A percentile compares a stretch with the other conserved stretches of the same genome.
Evolutionary conservation across 2,797 vertebrate species (phyloP).

Genomic region (Gymnocypris eckloni): DNA sequence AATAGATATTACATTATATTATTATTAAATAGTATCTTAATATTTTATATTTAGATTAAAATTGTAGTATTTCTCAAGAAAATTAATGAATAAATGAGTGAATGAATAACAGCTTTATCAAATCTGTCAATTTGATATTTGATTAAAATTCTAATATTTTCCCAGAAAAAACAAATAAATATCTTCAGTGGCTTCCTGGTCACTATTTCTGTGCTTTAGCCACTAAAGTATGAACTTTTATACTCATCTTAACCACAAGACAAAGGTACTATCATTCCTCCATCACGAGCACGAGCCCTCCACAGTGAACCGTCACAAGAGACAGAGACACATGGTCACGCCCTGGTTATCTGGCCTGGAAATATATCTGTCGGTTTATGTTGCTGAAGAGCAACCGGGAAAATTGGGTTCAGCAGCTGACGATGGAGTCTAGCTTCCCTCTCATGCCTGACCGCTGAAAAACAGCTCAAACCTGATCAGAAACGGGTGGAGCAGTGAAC

Average conservation of each 20-base stretch:
- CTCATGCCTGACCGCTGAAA: neutral
- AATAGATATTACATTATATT: neutral
- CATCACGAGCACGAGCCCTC: neutral
- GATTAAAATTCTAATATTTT: no score
- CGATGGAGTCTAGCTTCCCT: neutral
- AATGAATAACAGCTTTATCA: neutral
- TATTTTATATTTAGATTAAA: neutral
- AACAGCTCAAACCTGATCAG: neutral
- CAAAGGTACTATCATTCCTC: neutral
- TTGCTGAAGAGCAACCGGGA: neutral
- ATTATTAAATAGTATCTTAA: neutral
- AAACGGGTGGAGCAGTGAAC: conserved; percentile 3
- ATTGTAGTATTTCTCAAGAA: neutral
- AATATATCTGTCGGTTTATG: conserved; percentile 10
- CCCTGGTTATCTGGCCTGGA: neutral
- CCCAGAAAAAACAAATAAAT: neutral
- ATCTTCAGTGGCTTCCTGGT: neutral
- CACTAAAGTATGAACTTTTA: neutral
- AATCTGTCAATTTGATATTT: neutral
- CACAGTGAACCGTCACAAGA: neutral
- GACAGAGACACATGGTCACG: neutral
- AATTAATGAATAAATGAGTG: neutral
- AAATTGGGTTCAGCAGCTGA: neutral
- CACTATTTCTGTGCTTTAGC: neutral
- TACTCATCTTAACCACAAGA: neutral